Evolutionary conservation across 2,797 vertebrate genomes (phyloP), one percentile per base, ranked within the genome.

Genomic region (Takifugu rubripes): DNA sequence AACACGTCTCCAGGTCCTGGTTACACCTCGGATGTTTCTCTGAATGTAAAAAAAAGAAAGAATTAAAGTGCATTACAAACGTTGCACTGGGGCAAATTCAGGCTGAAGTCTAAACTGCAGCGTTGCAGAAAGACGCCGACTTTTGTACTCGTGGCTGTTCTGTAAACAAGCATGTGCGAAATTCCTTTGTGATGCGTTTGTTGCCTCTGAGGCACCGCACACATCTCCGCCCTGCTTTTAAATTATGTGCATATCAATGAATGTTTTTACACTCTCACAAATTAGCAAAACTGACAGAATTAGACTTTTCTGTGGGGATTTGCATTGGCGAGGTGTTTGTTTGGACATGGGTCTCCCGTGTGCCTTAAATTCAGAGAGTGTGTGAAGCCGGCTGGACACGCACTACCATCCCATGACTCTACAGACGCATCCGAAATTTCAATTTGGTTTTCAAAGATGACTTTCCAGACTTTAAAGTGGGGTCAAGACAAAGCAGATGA

Each of bases 241-340:
- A 82, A 54, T 79, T 76, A 74, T 76, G 66, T 78, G 72, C 72
- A 82, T 78, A 63, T 62, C 61, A 73, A 80, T 77, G 15, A 74
- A 54, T 21, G 55, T 53, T 17, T 71, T 66, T 25, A 64, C 72
- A 51, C 50, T 68, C 54, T 43, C 46, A 25, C 25, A 61, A 69
- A 59, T 48, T 48, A 78, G 62, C 42, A 62, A 73, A 74, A 71
- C 57, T 48, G 54, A 66, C 48, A 48, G 27, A 59, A 7, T n/a
- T 53, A 49, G 10, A 26, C 16, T 47, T 56, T 62, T 70, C 44
- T 46, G 16, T 21, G 17, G 16, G 17, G 44, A n/a, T 59, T 16
- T 70, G 48, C 12, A 65, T 24, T 27, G 33, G 52, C 66, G 66
- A 59, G 67, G 21, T 48, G 61, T 48, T 24, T 24, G 10, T 48